Conservation (phyloP, 2,888 invertebrate species). For the Aporophyla lueneburgensis region DNA sequence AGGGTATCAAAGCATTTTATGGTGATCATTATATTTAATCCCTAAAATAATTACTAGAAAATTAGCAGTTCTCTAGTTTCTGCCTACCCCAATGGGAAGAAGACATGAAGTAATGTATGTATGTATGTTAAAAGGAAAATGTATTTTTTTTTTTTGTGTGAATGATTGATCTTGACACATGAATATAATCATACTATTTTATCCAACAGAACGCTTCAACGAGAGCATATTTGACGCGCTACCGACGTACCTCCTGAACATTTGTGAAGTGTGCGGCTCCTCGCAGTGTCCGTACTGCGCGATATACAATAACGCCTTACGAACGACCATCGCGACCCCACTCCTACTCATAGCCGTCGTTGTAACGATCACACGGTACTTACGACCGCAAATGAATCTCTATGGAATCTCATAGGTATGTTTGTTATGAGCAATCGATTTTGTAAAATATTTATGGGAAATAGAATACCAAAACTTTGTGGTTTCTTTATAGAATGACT, state of each 20-base stretch:
- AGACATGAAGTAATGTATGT: too few species aligned
- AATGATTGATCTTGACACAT: neutral
- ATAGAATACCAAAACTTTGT: conserved; percentile 45
- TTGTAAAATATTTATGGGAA: conserved; percentile 29
- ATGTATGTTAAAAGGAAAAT: too few species aligned
- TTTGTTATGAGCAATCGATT: conserved; percentile 17
- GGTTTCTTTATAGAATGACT: conserved; percentile 35
- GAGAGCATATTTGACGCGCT: conserved; percentile 97
- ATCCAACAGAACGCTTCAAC: conserved; percentile 95
- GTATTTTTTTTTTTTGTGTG: too few species aligned
- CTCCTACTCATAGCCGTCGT: conserved; percentile 67
- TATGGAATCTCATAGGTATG: conserved; percentile 53
- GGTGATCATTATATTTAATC: too few species aligned
- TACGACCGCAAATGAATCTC: conserved; percentile 48
- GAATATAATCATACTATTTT: neutral
- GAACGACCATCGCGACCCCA: conserved; percentile 69
- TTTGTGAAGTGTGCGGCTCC: conserved; percentile 98
- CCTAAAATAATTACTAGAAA: too few species aligned
- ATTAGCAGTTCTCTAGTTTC: too few species aligned
- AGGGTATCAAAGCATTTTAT: too few species aligned
- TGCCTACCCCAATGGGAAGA: too few species aligned
- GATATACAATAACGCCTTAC: conserved; percentile 93
- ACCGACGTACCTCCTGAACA: conserved; percentile 96
- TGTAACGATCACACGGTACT: conserved; percentile 53
- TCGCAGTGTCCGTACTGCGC: conserved; percentile 98